Percentiles rank a stretch among this genome's conserved stretches.
Conservation (phyloP, 2,797 vertebrate genomes). For the Geotrypetes seraphini region DNA sequence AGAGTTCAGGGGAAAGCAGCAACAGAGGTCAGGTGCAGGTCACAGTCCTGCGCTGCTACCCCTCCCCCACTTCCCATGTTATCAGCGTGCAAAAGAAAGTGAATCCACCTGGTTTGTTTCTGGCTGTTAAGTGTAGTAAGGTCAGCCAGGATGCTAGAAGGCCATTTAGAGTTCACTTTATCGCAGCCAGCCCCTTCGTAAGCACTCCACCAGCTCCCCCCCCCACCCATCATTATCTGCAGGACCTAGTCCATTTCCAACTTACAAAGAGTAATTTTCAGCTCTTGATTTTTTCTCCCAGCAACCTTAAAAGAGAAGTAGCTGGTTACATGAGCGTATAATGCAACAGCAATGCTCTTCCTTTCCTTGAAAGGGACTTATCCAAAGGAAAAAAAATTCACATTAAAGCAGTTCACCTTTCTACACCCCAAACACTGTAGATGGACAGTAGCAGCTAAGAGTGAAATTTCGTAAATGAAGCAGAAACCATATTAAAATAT, state of each 20-base stretch:
- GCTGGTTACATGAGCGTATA: too few species aligned
- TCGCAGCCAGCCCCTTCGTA: too few species aligned
- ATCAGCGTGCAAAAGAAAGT: conserved; percentile 52
- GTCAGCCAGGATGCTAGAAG: conserved; percentile 47
- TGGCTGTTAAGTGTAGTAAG: conserved; percentile 56
- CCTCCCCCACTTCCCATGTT: too few species aligned
- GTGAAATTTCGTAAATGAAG: too few species aligned
- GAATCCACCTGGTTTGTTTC: conserved; percentile 61
- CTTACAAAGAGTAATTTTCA: conserved; percentile 37
- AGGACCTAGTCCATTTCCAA: conserved; percentile 27
- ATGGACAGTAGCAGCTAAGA: too few species aligned
- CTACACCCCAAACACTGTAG: too few species aligned
- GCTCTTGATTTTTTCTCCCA: conserved; percentile 14
- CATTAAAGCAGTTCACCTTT: too few species aligned
- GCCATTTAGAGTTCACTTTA: conserved; percentile 41
- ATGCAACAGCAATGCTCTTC: too few species aligned
- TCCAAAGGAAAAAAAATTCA: too few species aligned
- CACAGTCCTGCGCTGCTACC: conserved; percentile 28
- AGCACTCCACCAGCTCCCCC: too few species aligned
- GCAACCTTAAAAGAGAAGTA: conserved; percentile 17
- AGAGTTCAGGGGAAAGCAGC: conserved; percentile 29
- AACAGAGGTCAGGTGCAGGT: conserved; percentile 39
- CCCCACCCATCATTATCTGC: conserved; percentile 25
- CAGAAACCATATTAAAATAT: too few species aligned
- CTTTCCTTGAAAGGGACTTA: too few species aligned